These are phyloP conservation scores for Agelas oroides DNA, from an alignment of 37 sponge, comb jelly and placozoan species.

Conservation along the genomic window DNA sequence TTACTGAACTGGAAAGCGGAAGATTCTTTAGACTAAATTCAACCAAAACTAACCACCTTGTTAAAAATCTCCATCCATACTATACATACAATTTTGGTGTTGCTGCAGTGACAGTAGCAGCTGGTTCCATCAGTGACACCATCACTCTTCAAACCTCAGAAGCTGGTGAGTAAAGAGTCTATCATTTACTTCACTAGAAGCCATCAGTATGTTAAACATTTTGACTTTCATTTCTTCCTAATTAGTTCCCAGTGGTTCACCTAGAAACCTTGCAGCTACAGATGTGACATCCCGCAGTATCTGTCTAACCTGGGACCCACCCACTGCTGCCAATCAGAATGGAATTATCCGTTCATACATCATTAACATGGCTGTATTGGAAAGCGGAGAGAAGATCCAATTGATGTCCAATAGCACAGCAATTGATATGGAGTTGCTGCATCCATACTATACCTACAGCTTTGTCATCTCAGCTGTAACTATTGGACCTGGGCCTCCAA, in stretches of 20 bases:
- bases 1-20: too few species aligned
- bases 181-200: too few species aligned
- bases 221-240: too few species aligned
- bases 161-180: conserved; percentile 35
- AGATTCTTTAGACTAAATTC: too few species aligned
- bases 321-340: background rate
- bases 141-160: conserved; percentile 10
- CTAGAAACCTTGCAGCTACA: background rate
- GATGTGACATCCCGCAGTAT: background rate
- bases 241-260: conserved; percentile 14
- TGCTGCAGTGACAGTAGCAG: background rate
- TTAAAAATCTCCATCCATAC: too few species aligned
- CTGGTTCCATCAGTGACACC: too few species aligned
- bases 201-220: too few species aligned
- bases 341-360: background rate
- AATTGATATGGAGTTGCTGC: background rate
- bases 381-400: background rate
- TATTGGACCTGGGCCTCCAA: conserved; percentile 7
- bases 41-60: too few species aligned
- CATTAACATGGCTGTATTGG: background rate
- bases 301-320: background rate
- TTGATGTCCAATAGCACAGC: background rate
- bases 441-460: conserved; percentile 15
- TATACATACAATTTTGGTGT: too few species aligned
- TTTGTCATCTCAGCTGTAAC: conserved; percentile 9